Conservation (phyloP, 2,888 invertebrate species). For the Merodon equestris region DNA sequence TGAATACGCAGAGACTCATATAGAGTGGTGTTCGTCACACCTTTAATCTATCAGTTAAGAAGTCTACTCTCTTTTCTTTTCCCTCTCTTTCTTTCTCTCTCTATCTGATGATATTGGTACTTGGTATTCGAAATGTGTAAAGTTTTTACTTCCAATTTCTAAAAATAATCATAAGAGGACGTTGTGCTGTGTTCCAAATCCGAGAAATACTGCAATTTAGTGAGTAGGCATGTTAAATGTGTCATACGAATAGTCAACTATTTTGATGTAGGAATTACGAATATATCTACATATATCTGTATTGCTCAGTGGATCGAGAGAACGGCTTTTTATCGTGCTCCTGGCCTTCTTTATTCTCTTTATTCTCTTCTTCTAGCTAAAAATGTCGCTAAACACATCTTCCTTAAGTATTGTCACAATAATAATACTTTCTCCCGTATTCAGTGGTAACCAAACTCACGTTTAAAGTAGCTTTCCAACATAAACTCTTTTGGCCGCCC, state of each 20-base stretch:
- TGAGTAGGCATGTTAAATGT: conserved; percentile 34
- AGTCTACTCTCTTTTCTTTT: too few species aligned
- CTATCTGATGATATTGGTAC: too few species aligned
- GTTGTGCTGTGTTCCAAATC: conserved; percentile 29
- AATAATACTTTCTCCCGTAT: background rate
- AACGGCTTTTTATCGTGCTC: conserved; percentile 29
- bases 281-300: too few species aligned
- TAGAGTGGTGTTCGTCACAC: too few species aligned
- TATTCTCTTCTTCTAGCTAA: background rate
- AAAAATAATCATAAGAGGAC: conserved; percentile 54
- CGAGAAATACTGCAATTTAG: conserved; percentile 35
- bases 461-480: too few species aligned
- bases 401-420: conserved; percentile 39
- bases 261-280: background rate
- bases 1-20: too few species aligned
- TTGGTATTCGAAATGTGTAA: background rate
- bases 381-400: background rate
- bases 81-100: too few species aligned
- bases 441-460: too few species aligned
- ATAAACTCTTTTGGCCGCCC: conserved; percentile 33
- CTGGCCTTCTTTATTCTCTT: conserved; percentile 9
- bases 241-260: conserved; percentile 18
- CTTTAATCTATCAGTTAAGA: too few species aligned
- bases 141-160: conserved; percentile 43
- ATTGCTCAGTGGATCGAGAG: conserved; percentile 10